A percentile compares a stretch with the other conserved stretches of the same genome.
Conservation (phyloP, 1,140 invertebrate genomes). For the Diabrotica undecimpunctata region DNA sequence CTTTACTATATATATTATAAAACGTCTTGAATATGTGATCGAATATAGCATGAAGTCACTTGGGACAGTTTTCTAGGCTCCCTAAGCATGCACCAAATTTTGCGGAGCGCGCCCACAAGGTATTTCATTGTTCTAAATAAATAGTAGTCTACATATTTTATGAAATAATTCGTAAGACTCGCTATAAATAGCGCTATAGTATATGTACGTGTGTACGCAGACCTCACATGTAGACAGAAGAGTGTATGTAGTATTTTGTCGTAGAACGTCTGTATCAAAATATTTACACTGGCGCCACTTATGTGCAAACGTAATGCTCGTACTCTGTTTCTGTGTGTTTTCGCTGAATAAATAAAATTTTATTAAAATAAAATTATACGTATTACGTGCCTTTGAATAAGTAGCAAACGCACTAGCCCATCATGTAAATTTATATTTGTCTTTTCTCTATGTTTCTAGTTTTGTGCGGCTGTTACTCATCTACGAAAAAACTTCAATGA, state of each 20-base stretch:
- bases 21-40: too few species aligned
- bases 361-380: not conserved
- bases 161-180: not conserved
- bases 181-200: not conserved
- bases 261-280: conserved; percentile 17
- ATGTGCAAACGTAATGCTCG: conserved; percentile 15
- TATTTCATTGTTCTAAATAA: conserved; percentile 3
- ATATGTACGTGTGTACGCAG: conserved; percentile 12
- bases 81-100: too few species aligned
- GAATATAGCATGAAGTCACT: too few species aligned
- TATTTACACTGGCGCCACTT: conserved; percentile 23
- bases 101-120: not conserved
- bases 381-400: too few species aligned
- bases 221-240: conserved; percentile 19
- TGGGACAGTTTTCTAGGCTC: too few species aligned
- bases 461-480: too few species aligned
- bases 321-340: conserved; percentile 1
- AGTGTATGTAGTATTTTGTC: conserved; percentile 13
- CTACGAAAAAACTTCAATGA: too few species aligned
- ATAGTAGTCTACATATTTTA: conserved; percentile 1
- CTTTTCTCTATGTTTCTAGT: too few species aligned
- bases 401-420: too few species aligned
- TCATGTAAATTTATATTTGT: too few species aligned
- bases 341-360: conserved; percentile 9
- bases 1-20: too few species aligned